A percentile compares a stretch with the other conserved stretches of the same genome.
phyloP scores from a whole-genome alignment of 2,797 vertebrate genomes.

The Morelia viridis region DNA sequence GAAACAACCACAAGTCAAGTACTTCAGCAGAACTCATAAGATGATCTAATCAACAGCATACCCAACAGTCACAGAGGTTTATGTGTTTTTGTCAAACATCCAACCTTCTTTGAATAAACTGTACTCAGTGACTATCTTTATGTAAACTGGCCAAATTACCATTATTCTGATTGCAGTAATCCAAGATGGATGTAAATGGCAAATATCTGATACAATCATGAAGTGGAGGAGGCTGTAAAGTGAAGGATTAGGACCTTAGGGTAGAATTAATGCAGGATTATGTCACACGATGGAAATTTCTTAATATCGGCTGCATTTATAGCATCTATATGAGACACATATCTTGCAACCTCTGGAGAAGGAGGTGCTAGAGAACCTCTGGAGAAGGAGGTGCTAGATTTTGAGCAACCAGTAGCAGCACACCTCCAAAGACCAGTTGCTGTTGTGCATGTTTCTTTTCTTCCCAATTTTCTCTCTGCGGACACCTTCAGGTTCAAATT shows the following conservation, averaged over 20 bases:
- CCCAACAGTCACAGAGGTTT: too few relatives aligned
- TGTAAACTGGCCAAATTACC: background rate
- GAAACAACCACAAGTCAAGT: background rate
- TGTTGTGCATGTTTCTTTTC: background rate
- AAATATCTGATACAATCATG: background rate
- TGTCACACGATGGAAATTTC: background rate
- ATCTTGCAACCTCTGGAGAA: background rate
- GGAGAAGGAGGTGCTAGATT: background rate
- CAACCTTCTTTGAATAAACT: background rate
- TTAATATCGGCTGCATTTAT: background rate
- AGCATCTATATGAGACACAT: background rate
- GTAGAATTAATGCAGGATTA: background rate
- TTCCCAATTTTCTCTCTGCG: background rate
- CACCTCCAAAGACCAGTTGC: background rate
- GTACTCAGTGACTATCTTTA: background rate
- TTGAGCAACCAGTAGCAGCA: background rate
- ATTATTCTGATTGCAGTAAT: background rate
- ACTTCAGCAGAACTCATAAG: background rate
- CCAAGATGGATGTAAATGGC: background rate
- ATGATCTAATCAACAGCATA: background rate
- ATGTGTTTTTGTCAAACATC: background rate
- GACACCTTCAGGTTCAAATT: background rate
- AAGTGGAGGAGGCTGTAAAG: background rate
- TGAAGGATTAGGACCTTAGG: background rate
- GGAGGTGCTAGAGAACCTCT: background rate